Percentiles rank a stretch among this genome's conserved stretches.
Conservation (phyloP, 2,797 vertebrate species). For the Miichthys miiuy region DNA sequence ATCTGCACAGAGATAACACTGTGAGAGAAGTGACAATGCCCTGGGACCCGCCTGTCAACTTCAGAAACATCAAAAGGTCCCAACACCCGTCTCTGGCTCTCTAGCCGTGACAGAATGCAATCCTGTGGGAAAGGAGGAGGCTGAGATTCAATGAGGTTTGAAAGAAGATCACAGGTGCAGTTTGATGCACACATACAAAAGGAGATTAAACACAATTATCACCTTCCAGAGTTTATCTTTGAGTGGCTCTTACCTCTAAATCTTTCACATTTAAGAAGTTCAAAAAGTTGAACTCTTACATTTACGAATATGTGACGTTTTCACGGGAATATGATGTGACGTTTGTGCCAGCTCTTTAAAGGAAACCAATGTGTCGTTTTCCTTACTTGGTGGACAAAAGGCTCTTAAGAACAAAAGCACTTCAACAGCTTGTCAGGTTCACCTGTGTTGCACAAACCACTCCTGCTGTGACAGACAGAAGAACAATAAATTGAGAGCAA, state of each 20-base stretch:
- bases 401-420: constrained; percentile 43
- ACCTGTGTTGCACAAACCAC: constrained; percentile 30
- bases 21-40: constrained; percentile 63
- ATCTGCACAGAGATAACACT: constrained; percentile 64
- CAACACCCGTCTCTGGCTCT: constrained; percentile 46
- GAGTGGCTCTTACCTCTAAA: neutral
- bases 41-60: constrained; percentile 67
- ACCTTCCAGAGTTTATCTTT: neutral
- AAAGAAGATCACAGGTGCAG: constrained; percentile 24
- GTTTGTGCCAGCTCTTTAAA: constrained; percentile 7
- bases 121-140: constrained; percentile 31
- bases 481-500: constrained; percentile 40
- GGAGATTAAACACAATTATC: constrained; percentile 18
- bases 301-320: constrained; percentile 4
- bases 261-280: neutral
- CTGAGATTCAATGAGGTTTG: constrained; percentile 19
- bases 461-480: constrained; percentile 43
- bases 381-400: constrained; percentile 27
- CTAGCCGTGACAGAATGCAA: constrained; percentile 17
- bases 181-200: constrained; percentile 30
- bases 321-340: constrained; percentile 24
- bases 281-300: neutral
- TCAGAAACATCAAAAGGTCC: constrained; percentile 62
- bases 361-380: constrained; percentile 1
- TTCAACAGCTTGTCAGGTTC: constrained; percentile 50